Percentiles rank a stretch among this genome's conserved stretches.
phyloP scores from a whole-genome alignment of 2,113 vertebrate genomes.

The Excalfactoria chinensis region DNA sequence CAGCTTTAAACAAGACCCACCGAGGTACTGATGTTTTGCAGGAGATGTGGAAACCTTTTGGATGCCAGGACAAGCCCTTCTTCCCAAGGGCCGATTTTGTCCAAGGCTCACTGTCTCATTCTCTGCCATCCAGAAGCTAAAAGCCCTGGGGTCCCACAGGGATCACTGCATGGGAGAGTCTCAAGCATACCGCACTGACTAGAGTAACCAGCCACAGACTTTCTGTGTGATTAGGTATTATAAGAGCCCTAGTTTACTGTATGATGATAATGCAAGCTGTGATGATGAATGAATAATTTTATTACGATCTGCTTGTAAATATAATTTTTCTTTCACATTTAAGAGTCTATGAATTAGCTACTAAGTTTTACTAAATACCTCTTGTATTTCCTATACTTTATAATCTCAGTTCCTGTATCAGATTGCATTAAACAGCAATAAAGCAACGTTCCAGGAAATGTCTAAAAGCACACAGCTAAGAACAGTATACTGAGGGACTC shows the following conservation, averaged over 20 bases:
- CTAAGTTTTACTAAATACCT: not conserved
- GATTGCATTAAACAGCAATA: not conserved
- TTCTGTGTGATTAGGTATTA: not conserved
- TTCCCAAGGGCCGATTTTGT: not conserved
- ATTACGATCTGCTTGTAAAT: not conserved
- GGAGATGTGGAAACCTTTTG: not conserved
- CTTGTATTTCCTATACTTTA: not conserved
- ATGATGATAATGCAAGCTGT: not conserved
- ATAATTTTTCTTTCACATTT: not conserved
- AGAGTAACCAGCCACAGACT: not conserved
- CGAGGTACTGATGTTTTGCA: not conserved
- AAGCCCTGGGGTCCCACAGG: not conserved
- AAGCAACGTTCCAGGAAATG: not conserved
- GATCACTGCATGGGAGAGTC: not conserved
- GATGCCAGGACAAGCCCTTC: not conserved
- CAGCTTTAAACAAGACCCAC: not conserved
- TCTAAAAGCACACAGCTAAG: not conserved
- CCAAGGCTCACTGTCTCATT: not conserved
- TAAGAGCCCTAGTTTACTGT: not conserved
- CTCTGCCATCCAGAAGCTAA: not conserved
- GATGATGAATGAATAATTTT: not conserved
- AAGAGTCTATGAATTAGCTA: not conserved
- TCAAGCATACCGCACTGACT: not conserved
- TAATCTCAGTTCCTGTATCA: not conserved
- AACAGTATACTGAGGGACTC: not conserved